Base-by-base conservation (phyloP, 2,797 vertebrate species). In the Typhlichthys eigenmanni region DNA sequence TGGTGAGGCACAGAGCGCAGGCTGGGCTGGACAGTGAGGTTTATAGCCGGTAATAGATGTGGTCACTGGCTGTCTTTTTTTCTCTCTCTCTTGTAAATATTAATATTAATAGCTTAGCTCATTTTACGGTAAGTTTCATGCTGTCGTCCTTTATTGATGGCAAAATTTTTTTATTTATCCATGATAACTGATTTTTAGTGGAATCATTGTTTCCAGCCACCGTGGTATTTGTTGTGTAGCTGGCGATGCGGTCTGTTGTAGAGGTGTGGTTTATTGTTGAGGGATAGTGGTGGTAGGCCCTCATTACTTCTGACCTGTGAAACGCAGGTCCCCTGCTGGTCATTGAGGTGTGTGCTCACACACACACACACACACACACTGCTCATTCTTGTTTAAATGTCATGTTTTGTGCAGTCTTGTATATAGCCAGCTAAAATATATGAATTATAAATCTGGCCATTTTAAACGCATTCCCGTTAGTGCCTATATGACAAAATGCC, bases 401-500 rank as follows among this genome's bases (percentile, higher is more conserved):
- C 57, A 51, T 65, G 24, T 58, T 17, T 58, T 34, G 55, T 53
- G 70, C 48, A 68, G 65, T 51, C 56, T 43, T 43, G 38, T 9
- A 43, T 9, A 43, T 43, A 43, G 38, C 38, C 38, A 43, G 38
- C 9, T 43, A 7, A 48, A 13, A 13, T 56, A 56, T 43, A 64
- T 38, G 24, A 73, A 57, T 55, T 80, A 80, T 76, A 81, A 71
- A 63, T 79, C 61, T n/a, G 76, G 45, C 71, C 78, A 80, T 14
- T 47, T 64, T 65, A 78, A 66, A 24, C 53, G 2, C 76, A 61
- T 57, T 82, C 78, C 73, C 64, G 70, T 63, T 13, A 60, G 75
- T 74, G 71, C 81, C 49, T 69, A 67, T 69, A 67, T 66, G 75
- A 69, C 3, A 47, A 55, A 76, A 49, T 82, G 77, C 81, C 82